Conservation (phyloP, 2,888 invertebrate species). For the Lithophane semibrunnea region DNA sequence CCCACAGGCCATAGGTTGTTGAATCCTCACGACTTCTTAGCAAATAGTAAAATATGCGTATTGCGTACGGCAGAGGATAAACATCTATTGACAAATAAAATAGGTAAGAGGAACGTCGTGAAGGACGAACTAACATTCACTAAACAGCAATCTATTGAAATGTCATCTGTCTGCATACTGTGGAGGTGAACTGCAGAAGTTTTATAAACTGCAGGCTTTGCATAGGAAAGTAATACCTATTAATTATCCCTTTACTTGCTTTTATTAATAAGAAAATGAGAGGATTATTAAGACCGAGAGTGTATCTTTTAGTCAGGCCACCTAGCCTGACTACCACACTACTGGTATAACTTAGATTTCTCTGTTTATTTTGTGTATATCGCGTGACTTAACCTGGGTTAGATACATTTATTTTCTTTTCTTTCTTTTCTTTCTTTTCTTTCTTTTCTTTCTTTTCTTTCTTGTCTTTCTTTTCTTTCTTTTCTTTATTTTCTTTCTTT, state of each 20-base stretch:
- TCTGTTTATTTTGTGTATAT: no score
- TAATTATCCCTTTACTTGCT: background rate
- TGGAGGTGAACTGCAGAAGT: conserved; percentile 36
- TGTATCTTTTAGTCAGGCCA: no score
- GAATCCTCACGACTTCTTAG: conserved; percentile 26
- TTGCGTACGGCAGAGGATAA: conserved; percentile 54
- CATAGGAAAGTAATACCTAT: background rate
- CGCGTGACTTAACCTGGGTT: no score
- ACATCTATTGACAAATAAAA: conserved; percentile 57
- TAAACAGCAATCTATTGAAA: conserved; percentile 59
- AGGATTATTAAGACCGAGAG: no score
- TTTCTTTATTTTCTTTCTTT: no score
- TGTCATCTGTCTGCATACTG: conserved; percentile 50
- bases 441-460: no score
- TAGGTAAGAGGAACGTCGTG: conserved; percentile 49
- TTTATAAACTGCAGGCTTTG: background rate
- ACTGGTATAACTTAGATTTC: no score
- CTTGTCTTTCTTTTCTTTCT: no score
- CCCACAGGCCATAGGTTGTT: conserved; percentile 15
- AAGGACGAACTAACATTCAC: conserved; percentile 64
- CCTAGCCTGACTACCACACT: no score
- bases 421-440: no score
- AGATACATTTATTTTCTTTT: no score
- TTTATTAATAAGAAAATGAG: no score
- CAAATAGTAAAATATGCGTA: conserved; percentile 35